These are phyloP conservation scores for Ibidorhyncha struthersii DNA, from an alignment of 2,113 vertebrate genomes.

Conservation along the genomic window DNA sequence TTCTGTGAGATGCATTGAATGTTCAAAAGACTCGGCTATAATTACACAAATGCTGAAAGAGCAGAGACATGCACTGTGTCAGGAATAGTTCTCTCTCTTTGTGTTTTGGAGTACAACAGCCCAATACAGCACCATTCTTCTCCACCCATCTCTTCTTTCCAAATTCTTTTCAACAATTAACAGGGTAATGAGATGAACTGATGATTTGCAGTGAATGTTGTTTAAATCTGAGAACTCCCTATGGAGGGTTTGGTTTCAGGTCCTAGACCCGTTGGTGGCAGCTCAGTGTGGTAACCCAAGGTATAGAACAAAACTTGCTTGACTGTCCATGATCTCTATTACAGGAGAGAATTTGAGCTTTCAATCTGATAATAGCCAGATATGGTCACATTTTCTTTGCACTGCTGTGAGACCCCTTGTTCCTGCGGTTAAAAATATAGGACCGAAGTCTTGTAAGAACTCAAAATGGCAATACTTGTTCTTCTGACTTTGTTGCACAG, in stretches of 20 bases:
- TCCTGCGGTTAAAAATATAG: neutral
- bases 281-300: neutral
- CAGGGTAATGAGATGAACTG: neutral
- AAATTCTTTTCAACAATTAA: neutral
- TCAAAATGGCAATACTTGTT: neutral
- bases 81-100: neutral
- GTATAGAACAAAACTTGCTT: neutral
- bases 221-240: neutral
- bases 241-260: neutral
- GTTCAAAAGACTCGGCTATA: constrained; percentile 24
- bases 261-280: neutral
- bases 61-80: neutral
- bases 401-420: neutral
- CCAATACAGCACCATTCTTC: neutral
- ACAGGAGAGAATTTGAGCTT: neutral
- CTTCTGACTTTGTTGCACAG: neutral
- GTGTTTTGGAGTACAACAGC: neutral
- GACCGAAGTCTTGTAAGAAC: neutral
- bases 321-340: neutral
- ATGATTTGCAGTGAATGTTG: neutral
- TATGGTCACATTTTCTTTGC: neutral
- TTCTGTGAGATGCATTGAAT: constrained; percentile 32
- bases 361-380: neutral
- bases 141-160: neutral
- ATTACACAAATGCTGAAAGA: constrained; percentile 35